Conservation (phyloP, 2,888 invertebrate species). For the Macrostomum cliftonense region DNA sequence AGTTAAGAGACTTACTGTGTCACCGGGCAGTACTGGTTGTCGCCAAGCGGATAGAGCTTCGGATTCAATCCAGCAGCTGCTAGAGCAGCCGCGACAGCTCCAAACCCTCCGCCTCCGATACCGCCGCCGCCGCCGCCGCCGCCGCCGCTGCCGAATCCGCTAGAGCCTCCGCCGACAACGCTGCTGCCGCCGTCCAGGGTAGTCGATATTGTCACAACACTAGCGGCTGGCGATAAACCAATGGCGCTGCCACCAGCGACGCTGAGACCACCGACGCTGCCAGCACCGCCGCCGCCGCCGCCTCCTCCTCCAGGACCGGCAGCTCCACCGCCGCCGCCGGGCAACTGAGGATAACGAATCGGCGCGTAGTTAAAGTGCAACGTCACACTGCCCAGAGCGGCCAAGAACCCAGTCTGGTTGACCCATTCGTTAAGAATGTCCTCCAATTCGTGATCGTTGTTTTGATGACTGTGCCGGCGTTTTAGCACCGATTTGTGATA, state of each 20-base stretch:
- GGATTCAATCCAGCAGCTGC: not conserved
- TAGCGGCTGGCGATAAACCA: no score
- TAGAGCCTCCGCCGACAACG: not conserved
- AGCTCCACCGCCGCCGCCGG: no score
- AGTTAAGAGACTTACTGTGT: slow-evolving; percentile 55
- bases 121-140: not conserved
- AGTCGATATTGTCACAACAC: no score
- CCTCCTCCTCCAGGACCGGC: no score
- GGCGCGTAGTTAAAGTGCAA: slow-evolving; percentile 43
- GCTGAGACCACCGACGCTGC: no score
- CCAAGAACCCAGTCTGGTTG: slow-evolving; percentile 89
- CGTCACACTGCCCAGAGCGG: slow-evolving; percentile 81
- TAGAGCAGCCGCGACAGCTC: not conserved
- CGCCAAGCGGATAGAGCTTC: slow-evolving; percentile 12
- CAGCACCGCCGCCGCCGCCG: no score
- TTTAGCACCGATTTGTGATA: slow-evolving; percentile 8
- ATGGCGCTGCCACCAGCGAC: no score
- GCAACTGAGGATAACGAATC: no score
- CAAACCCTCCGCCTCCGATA: no score
- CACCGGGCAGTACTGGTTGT: slow-evolving; percentile 71
- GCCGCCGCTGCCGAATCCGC: no score
- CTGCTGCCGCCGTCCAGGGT: no score
- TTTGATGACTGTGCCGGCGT: slow-evolving; percentile 10
- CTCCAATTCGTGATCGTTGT: slow-evolving; percentile 73
- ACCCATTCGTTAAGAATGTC: slow-evolving; percentile 96